Evolutionary conservation across 2,113 vertebrate species (phyloP).

Genomic region (Pan paniscus): DNA sequence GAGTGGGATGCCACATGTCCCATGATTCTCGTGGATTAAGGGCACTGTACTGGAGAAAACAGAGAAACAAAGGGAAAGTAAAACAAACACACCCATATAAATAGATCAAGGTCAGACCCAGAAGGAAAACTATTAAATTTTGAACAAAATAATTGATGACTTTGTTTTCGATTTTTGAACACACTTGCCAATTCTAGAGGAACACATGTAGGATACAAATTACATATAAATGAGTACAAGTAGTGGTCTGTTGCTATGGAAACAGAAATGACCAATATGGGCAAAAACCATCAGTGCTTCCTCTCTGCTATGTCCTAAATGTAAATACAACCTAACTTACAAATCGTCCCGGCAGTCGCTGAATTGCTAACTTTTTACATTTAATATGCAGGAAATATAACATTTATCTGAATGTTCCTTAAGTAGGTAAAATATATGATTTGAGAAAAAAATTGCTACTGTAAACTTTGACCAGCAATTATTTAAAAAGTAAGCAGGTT

Average conservation of each 20-base stretch:
- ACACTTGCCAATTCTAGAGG: background rate
- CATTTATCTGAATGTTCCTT: background rate
- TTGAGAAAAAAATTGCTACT: background rate
- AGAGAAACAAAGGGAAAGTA: slow-evolving; percentile 68
- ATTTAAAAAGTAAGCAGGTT: background rate
- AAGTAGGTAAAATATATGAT: background rate
- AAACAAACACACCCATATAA: slow-evolving; percentile 10
- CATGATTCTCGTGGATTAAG: slow-evolving; percentile 85
- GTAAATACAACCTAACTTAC: background rate
- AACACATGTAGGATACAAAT: background rate
- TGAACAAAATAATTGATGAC: background rate
- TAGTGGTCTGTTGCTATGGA: background rate
- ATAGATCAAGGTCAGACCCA: background rate
- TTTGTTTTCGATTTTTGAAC: background rate
- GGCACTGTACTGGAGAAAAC: slow-evolving; percentile 89
- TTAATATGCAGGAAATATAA: background rate
- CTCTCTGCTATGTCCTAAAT: background rate
- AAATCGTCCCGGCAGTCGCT: background rate
- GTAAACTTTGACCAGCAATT: background rate
- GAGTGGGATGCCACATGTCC: slow-evolving; percentile 97
- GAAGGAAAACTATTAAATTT: background rate
- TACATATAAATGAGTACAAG: background rate
- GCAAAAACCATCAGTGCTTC: background rate
- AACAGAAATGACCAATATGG: background rate
- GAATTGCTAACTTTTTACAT: background rate